Base-by-base conservation (phyloP, 2,888 invertebrate species). In the Omphaloscelis lunosa region DNA sequence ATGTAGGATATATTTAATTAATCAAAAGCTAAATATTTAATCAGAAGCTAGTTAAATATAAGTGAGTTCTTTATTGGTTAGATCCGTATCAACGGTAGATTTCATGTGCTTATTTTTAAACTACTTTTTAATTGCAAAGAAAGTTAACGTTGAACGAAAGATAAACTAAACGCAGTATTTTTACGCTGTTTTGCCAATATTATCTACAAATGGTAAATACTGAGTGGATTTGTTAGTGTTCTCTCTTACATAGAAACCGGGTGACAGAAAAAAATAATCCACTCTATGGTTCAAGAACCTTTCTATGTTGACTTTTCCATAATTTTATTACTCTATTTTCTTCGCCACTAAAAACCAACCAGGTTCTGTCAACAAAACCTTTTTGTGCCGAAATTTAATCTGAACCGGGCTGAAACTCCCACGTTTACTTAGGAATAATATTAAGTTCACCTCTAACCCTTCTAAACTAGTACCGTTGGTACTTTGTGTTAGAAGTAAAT, bases 401-500 rank as follows among this genome's bases (percentile, higher is more conserved):
- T 34, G 6, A 23, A 72, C 34, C 29, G 56, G 2, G 23, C 0
- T 11, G 15, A 34, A 73, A 48, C 59, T 29, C 15, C 12, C 65
- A 75, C 63, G 67, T 75, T 70, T 65, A 75, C 70, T 71, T 29
- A 67, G 51, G 12, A 72, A 75, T 74, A 69, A 74, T 63, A 79
- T 79, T 78, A 82, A 82, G 59, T 77, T 70, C 61, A 34, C 65
- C 77, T 75, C 76, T 75, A 88, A 87, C 88, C 86, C 87, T 86
- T 86, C 78, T 75, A 65, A 84, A 80, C 86, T 86, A 89, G 88
- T 86, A 86, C 77, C 85, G 27, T 63, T 62, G 53, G 85, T 88
- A 88, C 88, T 89, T 88, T 82, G 80, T 85, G 86, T 87, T 86
- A 83, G 84, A 88, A 89, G 88, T 90, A 90, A 93, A 89, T 91